Evolutionary conservation across 2,888 invertebrate species (phyloP).

Genomic region (Amblyjoppa proteus): DNA sequence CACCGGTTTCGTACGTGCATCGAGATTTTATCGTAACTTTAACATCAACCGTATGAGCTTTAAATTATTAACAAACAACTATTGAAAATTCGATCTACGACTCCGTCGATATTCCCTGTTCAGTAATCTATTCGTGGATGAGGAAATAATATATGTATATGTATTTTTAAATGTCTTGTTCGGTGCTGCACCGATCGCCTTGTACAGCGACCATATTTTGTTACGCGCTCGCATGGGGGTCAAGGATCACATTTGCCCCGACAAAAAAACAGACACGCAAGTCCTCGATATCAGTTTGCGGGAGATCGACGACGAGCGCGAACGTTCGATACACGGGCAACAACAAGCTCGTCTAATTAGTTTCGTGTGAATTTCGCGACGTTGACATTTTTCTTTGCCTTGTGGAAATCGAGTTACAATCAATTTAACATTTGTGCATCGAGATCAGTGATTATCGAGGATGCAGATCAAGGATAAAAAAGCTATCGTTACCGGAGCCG

Average conservation of each 20-base stretch:
- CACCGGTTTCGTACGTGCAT: not conserved
- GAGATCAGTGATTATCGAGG: not conserved
- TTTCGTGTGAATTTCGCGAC: not conserved
- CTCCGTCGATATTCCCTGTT: not conserved
- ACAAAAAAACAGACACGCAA: constrained; percentile 59
- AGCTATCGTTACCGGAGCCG: constrained; percentile 80
- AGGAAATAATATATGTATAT: not conserved
- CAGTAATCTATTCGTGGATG: not conserved
- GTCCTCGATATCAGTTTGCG: constrained; percentile 68
- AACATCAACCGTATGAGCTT: not conserved
- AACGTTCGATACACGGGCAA: constrained; percentile 41
- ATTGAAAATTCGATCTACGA: not conserved
- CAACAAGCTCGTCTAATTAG: not conserved
- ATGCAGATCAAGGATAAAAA: constrained; percentile 83
- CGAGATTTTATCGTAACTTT: no score
- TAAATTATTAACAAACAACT: rapidly evolving
- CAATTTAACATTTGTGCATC: not conserved
- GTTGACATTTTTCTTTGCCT: not conserved
- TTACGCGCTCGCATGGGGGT: constrained; percentile 40
- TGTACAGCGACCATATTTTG: constrained; percentile 17
- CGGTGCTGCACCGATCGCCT: not conserved
- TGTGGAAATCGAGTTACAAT: not conserved
- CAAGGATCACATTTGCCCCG: constrained; percentile 38
- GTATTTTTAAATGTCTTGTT: not conserved
- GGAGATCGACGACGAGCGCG: constrained; percentile 41